Percentiles rank a stretch among this genome's conserved stretches.
Conservation (phyloP, 2,113 vertebrate species). For the Noctilio leporinus region DNA sequence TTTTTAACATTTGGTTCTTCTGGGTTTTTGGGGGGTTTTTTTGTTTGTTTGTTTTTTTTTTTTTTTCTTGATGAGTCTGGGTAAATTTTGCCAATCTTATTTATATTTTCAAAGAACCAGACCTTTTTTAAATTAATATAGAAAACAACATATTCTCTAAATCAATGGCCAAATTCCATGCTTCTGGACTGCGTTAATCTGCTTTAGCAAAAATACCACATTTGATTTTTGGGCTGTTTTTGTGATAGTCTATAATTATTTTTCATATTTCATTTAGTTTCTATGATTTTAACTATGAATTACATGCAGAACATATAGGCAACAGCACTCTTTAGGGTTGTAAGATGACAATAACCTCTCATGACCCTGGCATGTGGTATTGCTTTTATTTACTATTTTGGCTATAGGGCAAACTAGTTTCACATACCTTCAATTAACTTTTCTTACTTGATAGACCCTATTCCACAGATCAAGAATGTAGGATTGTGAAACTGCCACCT, state of each 20-base stretch:
- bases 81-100: not conserved
- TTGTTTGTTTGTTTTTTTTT: too few species aligned
- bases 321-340: not conserved
- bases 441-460: not conserved
- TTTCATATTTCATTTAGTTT: not conserved
- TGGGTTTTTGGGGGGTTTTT: too few species aligned
- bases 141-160: not conserved
- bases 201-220: not conserved
- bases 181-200: not conserved
- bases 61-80: not conserved
- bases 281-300: not conserved
- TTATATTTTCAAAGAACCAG: not conserved
- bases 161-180: not conserved
- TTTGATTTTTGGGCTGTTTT: not conserved
- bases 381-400: not conserved
- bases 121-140: not conserved
- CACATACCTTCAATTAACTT: not conserved
- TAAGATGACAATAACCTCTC: not conserved
- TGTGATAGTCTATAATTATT: not conserved
- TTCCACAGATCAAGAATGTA: not conserved
- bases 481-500: not conserved
- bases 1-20: not conserved
- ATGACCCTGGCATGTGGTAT: not conserved
- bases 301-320: not conserved
- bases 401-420: not conserved